Evolutionary conservation across 2,888 invertebrate genomes (phyloP), one percentile per base, ranked within the genome.

Genomic region (Chymomyza caudatula): DNA sequence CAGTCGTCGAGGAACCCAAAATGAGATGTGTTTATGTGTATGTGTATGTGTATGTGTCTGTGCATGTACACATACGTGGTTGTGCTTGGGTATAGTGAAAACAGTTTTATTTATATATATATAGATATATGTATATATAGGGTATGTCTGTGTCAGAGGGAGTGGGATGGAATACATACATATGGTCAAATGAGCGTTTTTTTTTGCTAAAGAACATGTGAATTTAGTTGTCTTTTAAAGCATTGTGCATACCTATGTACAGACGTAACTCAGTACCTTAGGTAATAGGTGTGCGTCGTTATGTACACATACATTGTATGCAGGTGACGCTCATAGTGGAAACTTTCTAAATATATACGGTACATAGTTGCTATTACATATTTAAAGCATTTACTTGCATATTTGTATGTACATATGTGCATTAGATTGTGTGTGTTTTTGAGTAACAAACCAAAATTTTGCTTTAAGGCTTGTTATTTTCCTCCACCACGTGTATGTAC

Each of bases 401-500:
- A 44, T 5, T 13, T 47, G n/a, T 3, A 47, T 47, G 43, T 43
- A 43, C 15, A 43, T 43, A 43, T 15, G 47, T 47, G 15, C 5
- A 17, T 17, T 13, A 47, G 5, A 6, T 37, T 37, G 11, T 17
- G 13, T 29, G 23, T n/a, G 55, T 23, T 25, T 55, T 20, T 17
- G 11, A 72, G 75, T 67, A 73, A 62, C 71, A 74, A 74, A 63
- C 69, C 71, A 75, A 79, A 75, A 72, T 71, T 74, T 71, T 74
- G 68, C 74, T 71, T 71, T 66, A 74, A 76, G 73, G 76, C 71
- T 76, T 72, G 77, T 71, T n/a, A n/a, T n/a, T 63, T 80, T 78
- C 79, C 82, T 82, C 79, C 82, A 80, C 82, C 79, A 82, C 82
- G 79, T 80, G 82, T 79, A 80, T 82, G 77, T 79, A 77, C 71